phyloP scores from a whole-genome alignment of 2,888 invertebrate genomes.

The Mythimna lalbum region DNA sequence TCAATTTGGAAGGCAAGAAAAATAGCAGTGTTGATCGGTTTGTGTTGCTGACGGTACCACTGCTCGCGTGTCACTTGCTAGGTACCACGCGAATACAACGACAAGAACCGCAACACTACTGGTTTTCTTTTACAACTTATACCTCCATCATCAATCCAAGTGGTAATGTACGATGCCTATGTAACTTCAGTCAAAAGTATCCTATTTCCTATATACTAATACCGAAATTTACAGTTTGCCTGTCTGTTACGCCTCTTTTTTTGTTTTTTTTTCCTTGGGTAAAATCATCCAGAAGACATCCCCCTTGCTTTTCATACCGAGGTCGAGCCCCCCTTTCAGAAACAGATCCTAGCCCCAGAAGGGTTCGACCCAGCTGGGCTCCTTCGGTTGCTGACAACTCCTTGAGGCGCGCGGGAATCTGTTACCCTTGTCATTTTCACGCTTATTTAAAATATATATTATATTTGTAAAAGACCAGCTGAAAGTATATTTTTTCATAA shows the following conservation, averaged over 20 bases:
- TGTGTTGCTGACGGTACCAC: conserved; percentile 1
- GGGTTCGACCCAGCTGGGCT: no score
- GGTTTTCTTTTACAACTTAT: conserved; percentile 58
- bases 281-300: no score
- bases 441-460: no score
- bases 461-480: no score
- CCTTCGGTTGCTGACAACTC: no score
- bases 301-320: no score
- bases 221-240: neutral
- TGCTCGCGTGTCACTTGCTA: neutral
- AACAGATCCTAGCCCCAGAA: no score
- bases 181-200: conserved; percentile 27
- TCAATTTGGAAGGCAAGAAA: neutral
- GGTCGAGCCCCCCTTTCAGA: no score
- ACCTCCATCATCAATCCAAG: conserved; percentile 59
- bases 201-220: neutral
- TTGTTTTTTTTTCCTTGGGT: no score
- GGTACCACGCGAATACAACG: neutral
- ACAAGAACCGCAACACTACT: conserved; percentile 63
- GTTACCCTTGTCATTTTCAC: no score
- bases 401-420: no score
- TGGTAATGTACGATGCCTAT: conserved; percentile 68
- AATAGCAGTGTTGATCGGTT: neutral
- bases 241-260: neutral
- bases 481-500: no score